phyloP scores from a whole-genome alignment of 2,888 invertebrate genomes.

The Pomacea canaliculata region DNA sequence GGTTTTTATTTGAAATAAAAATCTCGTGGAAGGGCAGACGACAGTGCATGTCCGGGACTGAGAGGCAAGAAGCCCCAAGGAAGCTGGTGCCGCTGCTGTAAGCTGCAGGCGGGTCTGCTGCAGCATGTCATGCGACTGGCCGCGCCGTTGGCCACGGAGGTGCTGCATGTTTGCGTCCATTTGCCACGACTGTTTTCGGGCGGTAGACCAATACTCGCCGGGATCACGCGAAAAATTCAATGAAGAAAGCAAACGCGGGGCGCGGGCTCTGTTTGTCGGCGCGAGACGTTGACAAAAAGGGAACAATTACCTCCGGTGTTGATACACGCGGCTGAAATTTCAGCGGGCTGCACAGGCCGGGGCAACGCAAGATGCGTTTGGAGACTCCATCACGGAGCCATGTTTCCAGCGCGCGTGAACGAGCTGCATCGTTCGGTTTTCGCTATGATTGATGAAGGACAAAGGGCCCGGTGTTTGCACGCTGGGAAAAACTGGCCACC shows the following conservation, averaged over 20 bases:
- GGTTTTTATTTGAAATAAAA: no score
- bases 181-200: slow-evolving; percentile 25
- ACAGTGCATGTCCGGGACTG: no score
- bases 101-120: no score
- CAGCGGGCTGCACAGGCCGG: neutral
- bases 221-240: slow-evolving; percentile 21
- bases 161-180: slow-evolving; percentile 17
- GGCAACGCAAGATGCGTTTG: slow-evolving; percentile 14
- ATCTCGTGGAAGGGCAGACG: no score
- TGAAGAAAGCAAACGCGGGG: slow-evolving; percentile 25
- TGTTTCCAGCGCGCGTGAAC: slow-evolving; percentile 19
- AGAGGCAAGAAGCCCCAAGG: no score
- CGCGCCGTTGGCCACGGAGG: no score
- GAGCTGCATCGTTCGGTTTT: slow-evolving; percentile 10
- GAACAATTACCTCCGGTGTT: slow-evolving; percentile 25
- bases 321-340: slow-evolving; percentile 25
- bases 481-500: no score
- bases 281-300: slow-evolving; percentile 5
- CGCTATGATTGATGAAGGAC: slow-evolving; percentile 23
- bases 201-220: neutral
- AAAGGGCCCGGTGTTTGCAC: slow-evolving; percentile 19
- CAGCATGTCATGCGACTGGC: no score
- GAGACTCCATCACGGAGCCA: slow-evolving; percentile 12
- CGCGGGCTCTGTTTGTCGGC: slow-evolving; percentile 15
- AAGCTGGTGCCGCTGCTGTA: no score